Conservation (phyloP, 2,113 vertebrate species). For the Trogon melanurus region DNA sequence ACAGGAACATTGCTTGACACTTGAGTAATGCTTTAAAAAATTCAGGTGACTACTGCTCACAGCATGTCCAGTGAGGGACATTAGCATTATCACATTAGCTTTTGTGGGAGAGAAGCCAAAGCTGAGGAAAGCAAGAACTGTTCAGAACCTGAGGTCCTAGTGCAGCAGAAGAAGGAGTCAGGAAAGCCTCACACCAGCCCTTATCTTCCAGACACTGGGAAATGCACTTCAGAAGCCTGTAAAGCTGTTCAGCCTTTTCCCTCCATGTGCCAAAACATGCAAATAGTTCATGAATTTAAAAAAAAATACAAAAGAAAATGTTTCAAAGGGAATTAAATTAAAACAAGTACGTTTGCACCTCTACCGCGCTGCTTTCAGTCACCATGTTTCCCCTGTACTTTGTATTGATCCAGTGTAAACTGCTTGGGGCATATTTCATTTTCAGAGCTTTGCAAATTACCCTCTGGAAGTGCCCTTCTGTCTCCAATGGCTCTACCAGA, state of each 20-base stretch:
- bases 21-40: neutral
- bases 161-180: neutral
- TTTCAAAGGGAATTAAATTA: neutral
- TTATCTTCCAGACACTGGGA: neutral
- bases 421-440: fast-evolving
- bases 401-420: neutral
- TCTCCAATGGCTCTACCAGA: neutral
- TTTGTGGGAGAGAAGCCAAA: neutral
- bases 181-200: neutral
- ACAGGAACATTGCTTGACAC: neutral
- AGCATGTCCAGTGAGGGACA: neutral
- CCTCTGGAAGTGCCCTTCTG: neutral
- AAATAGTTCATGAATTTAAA: neutral
- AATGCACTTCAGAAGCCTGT: neutral
- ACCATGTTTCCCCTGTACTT: neutral
- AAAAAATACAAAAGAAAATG: neutral
- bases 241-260: neutral
- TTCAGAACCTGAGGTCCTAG: neutral
- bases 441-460: neutral
- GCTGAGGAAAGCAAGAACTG: neutral
- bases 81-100: neutral
- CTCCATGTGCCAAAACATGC: neutral
- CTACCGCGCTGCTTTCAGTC: neutral
- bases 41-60: neutral
- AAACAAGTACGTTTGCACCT: neutral